These are phyloP conservation scores for Chionis minor DNA, from an alignment of 2,113 vertebrate genomes.

Conservation along the genomic window DNA sequence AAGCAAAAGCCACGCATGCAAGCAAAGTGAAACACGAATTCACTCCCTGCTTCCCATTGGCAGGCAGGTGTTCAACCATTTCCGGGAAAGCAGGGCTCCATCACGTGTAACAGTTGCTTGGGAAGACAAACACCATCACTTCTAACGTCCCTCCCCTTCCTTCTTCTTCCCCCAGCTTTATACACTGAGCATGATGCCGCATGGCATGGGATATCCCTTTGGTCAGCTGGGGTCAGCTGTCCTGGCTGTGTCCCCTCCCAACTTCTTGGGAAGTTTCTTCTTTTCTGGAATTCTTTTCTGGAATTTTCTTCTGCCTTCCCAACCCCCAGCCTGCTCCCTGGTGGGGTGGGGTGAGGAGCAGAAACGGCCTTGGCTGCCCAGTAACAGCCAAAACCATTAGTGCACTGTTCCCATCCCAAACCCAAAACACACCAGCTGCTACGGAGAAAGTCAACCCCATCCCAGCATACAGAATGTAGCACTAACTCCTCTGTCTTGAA, in stretches of 20 bases:
- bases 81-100: neutral
- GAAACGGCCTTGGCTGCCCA: neutral
- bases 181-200: neutral
- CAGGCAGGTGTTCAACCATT: neutral
- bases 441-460: neutral
- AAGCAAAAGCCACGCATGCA: neutral
- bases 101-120: neutral
- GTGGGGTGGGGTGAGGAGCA: neutral
- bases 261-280: too few relatives aligned
- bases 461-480: neutral
- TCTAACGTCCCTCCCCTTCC: neutral
- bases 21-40: neutral
- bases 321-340: neutral
- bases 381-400: neutral
- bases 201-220: neutral
- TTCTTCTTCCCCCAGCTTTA: neutral
- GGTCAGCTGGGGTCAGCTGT: neutral
- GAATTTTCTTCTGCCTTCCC: too few relatives aligned
- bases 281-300: too few relatives aligned
- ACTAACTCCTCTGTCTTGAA: neutral
- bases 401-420: neutral
- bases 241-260: neutral
- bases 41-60: neutral
- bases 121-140: neutral
- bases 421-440: neutral